phyloP scores from a whole-genome alignment of 1,140 invertebrate genomes.

The Brachionus paranguensis region DNA sequence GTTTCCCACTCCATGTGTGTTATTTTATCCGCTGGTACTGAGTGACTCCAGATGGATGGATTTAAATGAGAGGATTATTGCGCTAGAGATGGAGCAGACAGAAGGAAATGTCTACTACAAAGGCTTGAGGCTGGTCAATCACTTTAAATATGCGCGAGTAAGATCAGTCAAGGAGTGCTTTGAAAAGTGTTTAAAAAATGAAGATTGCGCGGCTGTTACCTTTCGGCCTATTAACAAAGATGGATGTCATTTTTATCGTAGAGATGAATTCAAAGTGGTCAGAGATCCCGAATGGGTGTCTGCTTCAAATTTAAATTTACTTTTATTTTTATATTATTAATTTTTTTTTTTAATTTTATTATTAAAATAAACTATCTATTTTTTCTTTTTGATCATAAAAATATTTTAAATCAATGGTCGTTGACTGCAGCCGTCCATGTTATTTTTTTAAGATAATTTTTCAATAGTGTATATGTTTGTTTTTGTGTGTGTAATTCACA shows the following conservation, averaged over 20 bases:
- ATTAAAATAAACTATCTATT: no score
- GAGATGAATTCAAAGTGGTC: background rate
- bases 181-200: background rate
- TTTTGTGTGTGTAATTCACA: no score
- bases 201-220: background rate
- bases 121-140: background rate
- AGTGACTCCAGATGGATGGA: background rate
- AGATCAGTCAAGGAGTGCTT: background rate
- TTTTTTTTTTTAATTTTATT: no score
- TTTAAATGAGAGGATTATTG: background rate
- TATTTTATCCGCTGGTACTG: background rate
- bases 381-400: no score
- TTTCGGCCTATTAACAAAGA: constrained; percentile 9
- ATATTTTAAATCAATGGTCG: no score
- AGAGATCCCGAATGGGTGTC: constrained; percentile 2
- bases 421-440: no score
- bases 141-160: background rate
- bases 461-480: no score
- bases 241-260: constrained; percentile 25
- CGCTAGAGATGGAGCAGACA: background rate
- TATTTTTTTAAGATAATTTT: no score
- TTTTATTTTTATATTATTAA: background rate
- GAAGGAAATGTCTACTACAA: background rate
- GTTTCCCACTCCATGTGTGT: background rate
- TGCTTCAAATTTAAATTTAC: background rate